These are phyloP conservation scores for Galaxias olidus DNA, from an alignment of 2,797 vertebrate genomes.

Conservation along the genomic window DNA sequence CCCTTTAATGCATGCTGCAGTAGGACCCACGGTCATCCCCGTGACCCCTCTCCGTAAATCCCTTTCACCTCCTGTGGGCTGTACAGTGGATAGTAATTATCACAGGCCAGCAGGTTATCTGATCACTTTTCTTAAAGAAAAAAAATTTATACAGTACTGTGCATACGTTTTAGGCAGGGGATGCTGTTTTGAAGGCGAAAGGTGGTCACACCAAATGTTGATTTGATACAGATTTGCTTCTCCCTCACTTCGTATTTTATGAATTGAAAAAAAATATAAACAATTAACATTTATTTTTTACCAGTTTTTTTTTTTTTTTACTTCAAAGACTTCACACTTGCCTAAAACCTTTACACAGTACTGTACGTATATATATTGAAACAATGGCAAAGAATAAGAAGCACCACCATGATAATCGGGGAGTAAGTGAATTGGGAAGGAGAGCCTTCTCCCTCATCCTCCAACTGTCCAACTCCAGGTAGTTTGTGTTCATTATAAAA, in stretches of 20 bases:
- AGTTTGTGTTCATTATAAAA: slow-evolving; percentile 75
- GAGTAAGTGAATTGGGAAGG: slow-evolving; percentile 79
- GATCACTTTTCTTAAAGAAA: slow-evolving; percentile 57
- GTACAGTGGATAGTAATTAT: slow-evolving; percentile 73
- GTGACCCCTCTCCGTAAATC: slow-evolving; percentile 77
- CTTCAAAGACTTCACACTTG: too few relatives aligned
- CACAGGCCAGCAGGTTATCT: slow-evolving; percentile 70
- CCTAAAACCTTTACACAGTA: too few relatives aligned
- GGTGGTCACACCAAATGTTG: too few relatives aligned
- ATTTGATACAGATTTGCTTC: too few relatives aligned
- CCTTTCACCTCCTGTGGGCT: slow-evolving; percentile 47
- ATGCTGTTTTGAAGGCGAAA: too few relatives aligned
- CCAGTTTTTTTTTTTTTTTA: too few relatives aligned
- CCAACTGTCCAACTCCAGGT: too few relatives aligned
- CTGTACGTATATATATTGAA: slow-evolving; percentile 60
- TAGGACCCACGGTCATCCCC: slow-evolving; percentile 71
- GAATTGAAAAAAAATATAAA: too few relatives aligned
- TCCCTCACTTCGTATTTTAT: too few relatives aligned
- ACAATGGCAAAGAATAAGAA: slow-evolving; percentile 58
- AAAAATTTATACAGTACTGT: too few relatives aligned
- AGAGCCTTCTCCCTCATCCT: slow-evolving; percentile 24
- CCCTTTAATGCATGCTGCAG: slow-evolving; percentile 71
- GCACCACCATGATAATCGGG: neutral
- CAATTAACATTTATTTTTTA: too few relatives aligned
- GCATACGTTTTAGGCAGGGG: too few relatives aligned